Base-by-base conservation (phyloP, 30 jellyfish, hydroid and myxozoan genomes). In the Euphysa ruthae region DNA sequence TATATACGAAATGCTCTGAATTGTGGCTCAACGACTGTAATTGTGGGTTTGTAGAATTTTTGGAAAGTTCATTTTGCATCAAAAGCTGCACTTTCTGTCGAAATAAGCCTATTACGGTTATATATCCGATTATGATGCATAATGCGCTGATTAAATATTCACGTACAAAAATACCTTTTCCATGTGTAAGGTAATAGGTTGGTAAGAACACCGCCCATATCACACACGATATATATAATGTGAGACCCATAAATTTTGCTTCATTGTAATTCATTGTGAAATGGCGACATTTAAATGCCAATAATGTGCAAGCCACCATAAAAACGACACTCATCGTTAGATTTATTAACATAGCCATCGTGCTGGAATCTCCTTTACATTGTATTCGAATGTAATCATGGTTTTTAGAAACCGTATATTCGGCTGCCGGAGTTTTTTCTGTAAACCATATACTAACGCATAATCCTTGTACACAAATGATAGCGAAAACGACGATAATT, bases 231-330 rank as follows among this genome's bases (percentile, higher is more conserved):
- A 82, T 31, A 50, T 82, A 82, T 44, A 84, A 65, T 19, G 95
- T 84, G 55, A 57, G 57, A 75, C 90, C 88, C 57, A 84, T 84
- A 56, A 69, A 74, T 62, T 76, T 84, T 16, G 93, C 66, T 58
- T 84, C 95, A 84, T 84, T 84, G 79, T 69, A 84, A 38, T 84
- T 84, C 78, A 75, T 84, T 23, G 95, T 93, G 57, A 75, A 84
- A 35, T 75, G 86, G n/a, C 94, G 71, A 26, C 90, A 71, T 57
- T 69, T 77, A 49, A 82, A 82, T 14, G 94, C 94, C 19, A 71
- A 63, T 70, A 80, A 49, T 0, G 94, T 82, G 84, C 94, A 82
- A 20, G 90, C 70, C 20, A 82, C 31, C 94, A 82, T 82, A 52
- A 82, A 32, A 12, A 42, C 33, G 50, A 82, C 78, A 58, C 94